Evolutionary conservation across 2,113 vertebrate species (phyloP), one percentile per base, ranked within the genome.

Genomic region (Gnathonemus longibarbis): DNA sequence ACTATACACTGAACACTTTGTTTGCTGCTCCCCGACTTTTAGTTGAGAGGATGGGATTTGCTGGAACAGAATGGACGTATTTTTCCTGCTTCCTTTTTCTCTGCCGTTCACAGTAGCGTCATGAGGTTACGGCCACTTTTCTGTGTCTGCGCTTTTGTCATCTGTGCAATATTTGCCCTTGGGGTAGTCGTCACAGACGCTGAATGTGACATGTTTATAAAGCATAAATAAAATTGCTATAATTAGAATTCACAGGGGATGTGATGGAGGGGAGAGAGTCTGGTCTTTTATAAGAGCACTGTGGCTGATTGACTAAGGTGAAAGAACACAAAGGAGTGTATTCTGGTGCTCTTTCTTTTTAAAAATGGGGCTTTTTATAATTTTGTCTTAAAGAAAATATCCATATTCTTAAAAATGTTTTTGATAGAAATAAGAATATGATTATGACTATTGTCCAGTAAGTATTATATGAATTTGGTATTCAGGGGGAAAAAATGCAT

Each of bases 1-100:
- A 86, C 91, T 91, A 88, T 91, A 90, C 89, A 85, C 85, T 53
- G 50, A 83, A 86, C 56, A 62, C 88, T 66, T 86, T 90, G 89
- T 66, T 85, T 90, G 88, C 42, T 21, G 70, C 21, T 19, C 15
- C 17, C 10, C 3, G 19, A 31, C 66, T 70, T 56, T 87, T 52
- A 86, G 24, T 21, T 35, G 62, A 66, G 27, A 58, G 15, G 83
- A 83, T 39, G 35, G 21, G 31, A 42, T 84, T 86, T 31, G 24
- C 80, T 45, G 11, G 83, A 50, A 9, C 88, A 39, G 45, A 77
- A 31, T 74, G 27, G 35, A 35, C 24, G 0, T 58, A 42, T 17
- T 86, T 48, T 86, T 66, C 62, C 9, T 3, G n/a, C 9, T 86
- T 52, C 13, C 45, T 27, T 70, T 80, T 84, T 11, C 48, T 0